Conservation (phyloP, 1,140 invertebrate genomes). For the Drosophila sechellia region DNA sequence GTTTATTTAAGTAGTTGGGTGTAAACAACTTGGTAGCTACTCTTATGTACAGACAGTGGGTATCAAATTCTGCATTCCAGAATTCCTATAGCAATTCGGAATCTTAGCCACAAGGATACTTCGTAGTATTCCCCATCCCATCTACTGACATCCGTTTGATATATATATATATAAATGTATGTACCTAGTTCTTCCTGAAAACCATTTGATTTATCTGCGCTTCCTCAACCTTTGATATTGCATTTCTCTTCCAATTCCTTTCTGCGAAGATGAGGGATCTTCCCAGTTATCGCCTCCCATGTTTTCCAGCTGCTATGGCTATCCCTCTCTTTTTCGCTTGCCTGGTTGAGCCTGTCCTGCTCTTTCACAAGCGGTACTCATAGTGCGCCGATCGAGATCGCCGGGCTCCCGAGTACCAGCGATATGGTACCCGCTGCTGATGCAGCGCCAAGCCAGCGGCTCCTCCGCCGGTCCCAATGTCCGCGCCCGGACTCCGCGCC, state of each 20-base stretch:
- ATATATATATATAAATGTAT: background rate
- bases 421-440: conserved; percentile 72
- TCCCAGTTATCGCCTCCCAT: background rate
- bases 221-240: background rate
- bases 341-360: background rate
- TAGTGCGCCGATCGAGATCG: conserved; percentile 79
- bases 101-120: background rate
- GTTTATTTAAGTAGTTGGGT: conserved; percentile 22
- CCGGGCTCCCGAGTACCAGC: conserved; percentile 81
- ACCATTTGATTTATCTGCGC: conserved; percentile 7
- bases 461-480: conserved; percentile 41
- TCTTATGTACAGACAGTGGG: conserved; percentile 18
- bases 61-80: conserved; percentile 9
- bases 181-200: conserved; percentile 6
- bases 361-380: conserved; percentile 72
- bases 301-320: background rate
- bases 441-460: conserved; percentile 44
- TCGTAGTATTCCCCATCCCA: too few relatives aligned
- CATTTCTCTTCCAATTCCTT: background rate
- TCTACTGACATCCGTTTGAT: background rate
- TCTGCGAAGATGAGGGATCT: background rate
- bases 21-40: conserved; percentile 36
- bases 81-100: conserved; percentile 16
- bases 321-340: conserved; percentile 17
- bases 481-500: conserved; percentile 79